Conservation (phyloP, 2,797 vertebrate genomes). For the Esox masquinongy region DNA sequence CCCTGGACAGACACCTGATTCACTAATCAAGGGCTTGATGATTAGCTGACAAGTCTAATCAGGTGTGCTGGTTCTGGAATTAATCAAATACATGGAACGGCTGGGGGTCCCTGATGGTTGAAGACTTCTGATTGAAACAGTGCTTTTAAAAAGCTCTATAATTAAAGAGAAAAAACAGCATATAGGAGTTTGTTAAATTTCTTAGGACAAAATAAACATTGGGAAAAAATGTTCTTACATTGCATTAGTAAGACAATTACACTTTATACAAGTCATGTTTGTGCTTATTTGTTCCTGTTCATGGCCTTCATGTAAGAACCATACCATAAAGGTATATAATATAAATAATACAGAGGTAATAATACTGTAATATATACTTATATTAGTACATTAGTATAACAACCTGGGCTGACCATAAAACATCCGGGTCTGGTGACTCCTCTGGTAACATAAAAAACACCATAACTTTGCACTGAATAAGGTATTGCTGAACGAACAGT, state of each 20-base stretch:
- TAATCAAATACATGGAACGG: too few species aligned
- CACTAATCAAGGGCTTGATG: too few species aligned
- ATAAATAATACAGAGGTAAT: constrained; percentile 16
- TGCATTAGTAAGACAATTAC: not conserved
- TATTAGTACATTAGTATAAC: not conserved
- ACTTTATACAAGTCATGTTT: constrained; percentile 5
- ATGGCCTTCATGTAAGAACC: not conserved
- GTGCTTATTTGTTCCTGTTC: constrained; percentile 11
- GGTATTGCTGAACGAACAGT: constrained; percentile 39
- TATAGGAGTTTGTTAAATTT: constrained; percentile 12
- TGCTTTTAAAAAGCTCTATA: constrained; percentile 8
- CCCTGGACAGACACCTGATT: too few species aligned
- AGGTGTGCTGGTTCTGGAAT: too few species aligned
- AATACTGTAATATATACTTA: constrained; percentile 2
- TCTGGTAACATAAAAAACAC: constrained; percentile 27
- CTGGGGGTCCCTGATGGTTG: too few species aligned
- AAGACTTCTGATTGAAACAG: too few species aligned
- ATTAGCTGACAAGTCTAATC: too few species aligned
- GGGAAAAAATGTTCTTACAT: not conserved
- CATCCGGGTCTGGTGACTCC: not conserved
- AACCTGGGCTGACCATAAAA: not conserved
- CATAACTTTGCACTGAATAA: constrained; percentile 27
- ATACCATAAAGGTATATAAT: not conserved
- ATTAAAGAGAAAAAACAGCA: constrained; percentile 57
- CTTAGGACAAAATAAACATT: not conserved